Base-by-base conservation (phyloP, 2,113 vertebrate genomes). In the Galeopterus variegatus region DNA sequence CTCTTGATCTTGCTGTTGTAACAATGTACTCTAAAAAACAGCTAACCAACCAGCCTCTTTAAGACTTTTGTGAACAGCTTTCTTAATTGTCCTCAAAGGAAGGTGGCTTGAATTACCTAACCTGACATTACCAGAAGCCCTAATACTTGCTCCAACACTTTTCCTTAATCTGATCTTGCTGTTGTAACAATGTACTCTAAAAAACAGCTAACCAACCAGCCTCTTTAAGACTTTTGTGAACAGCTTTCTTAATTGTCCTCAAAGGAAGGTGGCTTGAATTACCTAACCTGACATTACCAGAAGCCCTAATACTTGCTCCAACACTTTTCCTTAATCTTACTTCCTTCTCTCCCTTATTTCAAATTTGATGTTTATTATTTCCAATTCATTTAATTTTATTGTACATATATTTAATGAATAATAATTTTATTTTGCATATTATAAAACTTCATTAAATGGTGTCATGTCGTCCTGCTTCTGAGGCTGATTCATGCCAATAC, bases 301-400 rank as follows among this genome's bases (percentile, higher is more conserved):
- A 60, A 84, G 41, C 3, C 54, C 26, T 50, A 75, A 69, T n/a
- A 89, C 28, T 87, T 76, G 36, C 17, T 24, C 28, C 26, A 11
- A 45, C 92, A 95, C 60, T 93, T 77, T 54, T n/a, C 8, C 23
- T 62, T 89, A 72, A 70, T 72, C 19, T 52, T 2, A 76, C 24
- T n/a, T 69, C 33, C n/a, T 62, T 65, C 50, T 72, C 45, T 81
- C 58, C 54, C 56, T 64, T 73, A 94, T 24, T 3, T 72, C 50
- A 26, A 91, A 45, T 94, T 65, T 80, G 15, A 82, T 93, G 23
- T 90, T 75, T 82, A 28, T 67, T 58, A 58, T 76, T 69, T 88
- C 41, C 10, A 69, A 75, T 31, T 24, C 50, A 41, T 60, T 13
- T 88, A 50, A 26, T 77, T 64, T 89, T 56, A 70, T 62, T 45